Evolutionary conservation across 2,797 vertebrate genomes (phyloP).

Genomic region (Poliocrania exsul): DNA sequence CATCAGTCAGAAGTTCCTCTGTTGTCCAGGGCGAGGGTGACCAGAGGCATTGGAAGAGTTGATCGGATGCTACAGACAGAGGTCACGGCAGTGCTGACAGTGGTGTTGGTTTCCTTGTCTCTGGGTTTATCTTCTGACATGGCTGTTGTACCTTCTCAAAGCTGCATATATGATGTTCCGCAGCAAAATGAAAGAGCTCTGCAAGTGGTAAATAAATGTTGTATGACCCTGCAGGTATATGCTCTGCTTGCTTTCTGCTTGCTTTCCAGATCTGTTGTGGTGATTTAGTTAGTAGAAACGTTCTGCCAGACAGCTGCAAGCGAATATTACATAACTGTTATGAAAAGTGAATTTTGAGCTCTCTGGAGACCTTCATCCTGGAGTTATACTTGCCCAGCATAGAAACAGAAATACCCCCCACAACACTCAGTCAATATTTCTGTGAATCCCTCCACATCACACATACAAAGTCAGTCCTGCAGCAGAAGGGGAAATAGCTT

Average conservation of each 20-base stretch:
- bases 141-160: background rate
- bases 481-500: background rate
- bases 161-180: background rate
- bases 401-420: background rate
- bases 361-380: background rate
- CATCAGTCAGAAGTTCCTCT: background rate
- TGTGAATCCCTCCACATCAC: background rate
- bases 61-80: background rate
- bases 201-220: constrained; percentile 32
- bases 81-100: fast-evolving
- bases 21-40: background rate
- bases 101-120: background rate
- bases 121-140: background rate
- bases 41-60: background rate
- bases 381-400: background rate
- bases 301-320: background rate
- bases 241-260: background rate
- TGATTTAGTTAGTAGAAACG: constrained; percentile 40
- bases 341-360: constrained; percentile 25
- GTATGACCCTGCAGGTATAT: background rate
- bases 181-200: background rate
- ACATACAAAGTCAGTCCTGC: fast-evolving
- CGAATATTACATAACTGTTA: constrained; percentile 19
- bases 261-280: background rate
- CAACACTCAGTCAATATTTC: background rate